Conservation (phyloP, 2,797 vertebrate species). For the Clarias fuscus region DNA sequence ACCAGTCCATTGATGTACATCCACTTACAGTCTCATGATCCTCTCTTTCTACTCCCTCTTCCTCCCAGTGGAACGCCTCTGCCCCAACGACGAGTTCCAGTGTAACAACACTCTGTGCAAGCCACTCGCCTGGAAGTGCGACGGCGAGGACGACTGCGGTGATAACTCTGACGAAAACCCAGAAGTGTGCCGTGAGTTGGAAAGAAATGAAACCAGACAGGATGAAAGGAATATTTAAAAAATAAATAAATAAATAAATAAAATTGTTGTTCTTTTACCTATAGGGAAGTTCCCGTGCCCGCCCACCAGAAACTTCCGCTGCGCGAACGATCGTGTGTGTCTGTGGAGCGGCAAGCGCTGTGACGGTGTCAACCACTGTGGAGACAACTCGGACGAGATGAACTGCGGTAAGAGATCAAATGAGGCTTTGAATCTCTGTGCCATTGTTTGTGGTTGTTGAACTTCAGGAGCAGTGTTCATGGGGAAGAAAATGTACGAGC, state of each 20-base stretch:
- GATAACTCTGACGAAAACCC: constrained; percentile 95
- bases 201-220: neutral
- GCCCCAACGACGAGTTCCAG: constrained; percentile 93
- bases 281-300: constrained; percentile 89
- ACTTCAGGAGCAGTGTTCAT: neutral
- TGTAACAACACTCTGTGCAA: constrained; percentile 98
- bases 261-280: neutral
- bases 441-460: neutral
- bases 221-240: neutral
- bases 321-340: constrained; percentile 92
- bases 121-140: constrained; percentile 92
- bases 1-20: neutral
- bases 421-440: neutral
- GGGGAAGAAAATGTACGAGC: neutral
- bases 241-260: neutral
- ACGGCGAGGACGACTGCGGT: constrained; percentile 94
- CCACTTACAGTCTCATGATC: neutral
- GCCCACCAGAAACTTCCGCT: constrained; percentile 90
- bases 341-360: constrained; percentile 86
- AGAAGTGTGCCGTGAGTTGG: constrained; percentile 85
- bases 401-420: constrained; percentile 82
- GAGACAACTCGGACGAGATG: constrained; percentile 87
- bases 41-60: neutral
- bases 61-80: constrained; percentile 77
- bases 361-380: constrained; percentile 88